Percentiles rank a stretch among this genome's conserved stretches.
Evolutionary conservation across 1,140 invertebrate species (phyloP).

Genomic region (Pogonomyrmex californicus): DNA sequence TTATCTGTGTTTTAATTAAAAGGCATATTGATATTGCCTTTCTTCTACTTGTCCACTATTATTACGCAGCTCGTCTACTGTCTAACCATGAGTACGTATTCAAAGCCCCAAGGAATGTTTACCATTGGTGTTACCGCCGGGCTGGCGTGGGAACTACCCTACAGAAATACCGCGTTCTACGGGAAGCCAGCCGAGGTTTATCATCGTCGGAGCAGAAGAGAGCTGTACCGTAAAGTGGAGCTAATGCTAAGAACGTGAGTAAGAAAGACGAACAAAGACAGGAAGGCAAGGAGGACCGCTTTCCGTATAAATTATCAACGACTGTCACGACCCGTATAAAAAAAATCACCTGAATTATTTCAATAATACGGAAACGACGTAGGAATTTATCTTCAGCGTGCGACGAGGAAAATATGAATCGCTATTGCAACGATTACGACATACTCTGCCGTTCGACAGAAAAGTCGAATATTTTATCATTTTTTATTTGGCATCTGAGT

Average conservation of each 20-base stretch:
- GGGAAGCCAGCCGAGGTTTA: conserved; percentile 83
- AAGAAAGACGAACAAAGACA: background rate
- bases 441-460: background rate
- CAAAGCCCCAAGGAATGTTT: conserved; percentile 88
- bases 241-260: conserved; percentile 85
- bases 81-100: conserved; percentile 88
- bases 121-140: conserved; percentile 91
- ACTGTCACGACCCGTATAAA: background rate
- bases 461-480: conserved; percentile 9
- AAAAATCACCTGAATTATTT: background rate
- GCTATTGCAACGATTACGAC: background rate
- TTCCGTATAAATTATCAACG: background rate
- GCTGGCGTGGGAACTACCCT: conserved; percentile 91
- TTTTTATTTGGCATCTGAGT: conserved; percentile 4
- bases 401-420: conserved; percentile 7
- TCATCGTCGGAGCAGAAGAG: conserved; percentile 85
- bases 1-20: background rate
- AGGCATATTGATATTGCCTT: conserved; percentile 48
- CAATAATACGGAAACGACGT: background rate
- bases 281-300: background rate
- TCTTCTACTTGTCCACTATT: background rate
- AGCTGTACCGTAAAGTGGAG: conserved; percentile 85
- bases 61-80: conserved; percentile 88
- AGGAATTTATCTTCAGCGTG: background rate
- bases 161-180: conserved; percentile 81